Base-by-base conservation (phyloP, 1,140 invertebrate species). In the Drosophila sulfurigaster region DNA sequence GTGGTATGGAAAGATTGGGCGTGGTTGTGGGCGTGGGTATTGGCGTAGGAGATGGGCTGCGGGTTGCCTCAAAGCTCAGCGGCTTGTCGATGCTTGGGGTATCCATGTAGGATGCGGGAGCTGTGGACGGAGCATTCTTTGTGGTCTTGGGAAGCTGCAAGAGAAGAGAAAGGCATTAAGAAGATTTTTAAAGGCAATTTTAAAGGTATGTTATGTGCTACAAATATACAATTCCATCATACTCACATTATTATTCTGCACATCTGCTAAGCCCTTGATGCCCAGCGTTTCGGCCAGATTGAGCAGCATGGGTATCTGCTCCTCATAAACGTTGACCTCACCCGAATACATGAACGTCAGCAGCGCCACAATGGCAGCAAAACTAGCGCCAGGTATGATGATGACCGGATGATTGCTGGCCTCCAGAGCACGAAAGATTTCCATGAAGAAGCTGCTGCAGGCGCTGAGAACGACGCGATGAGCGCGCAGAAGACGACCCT, bases 261-360 rank as follows among this genome's bases (percentile, higher is more conserved):
- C 96, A 93, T 97, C 96, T 63, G 97, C 97, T 41, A 98, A 93
- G 59, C 97, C 97, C 87, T 97, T 95, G 51, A 98, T 97, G 90
- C 97, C 96, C 20, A 98, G 93, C 2, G 96, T 95, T 92, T 97
- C 96, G 2, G 97, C 97, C 75, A 98, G 95, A 72, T 96, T 95
- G 28, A 98, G 94, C 46, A 98, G 93, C 32, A 96, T 95, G 13
- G 96, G 96, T 71, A 98, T 93, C 88, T 97, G 95, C 77, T 96
- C 95, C 92, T 97, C 96, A 59, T 96, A 96, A 38, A 98, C 96
- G 77, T 97, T 97, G 64, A 98, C 97, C 93, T 98, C 97, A 16
- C 97, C 97, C 49, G 96, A 96, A 93, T 98, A 98, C 96, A 98
- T 98, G 93, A 98, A 98, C 1, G 96, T 96, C 6, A 98, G 95